Conservation (phyloP, 2,888 invertebrate species). For the Yponomeuta plumbellus region DNA sequence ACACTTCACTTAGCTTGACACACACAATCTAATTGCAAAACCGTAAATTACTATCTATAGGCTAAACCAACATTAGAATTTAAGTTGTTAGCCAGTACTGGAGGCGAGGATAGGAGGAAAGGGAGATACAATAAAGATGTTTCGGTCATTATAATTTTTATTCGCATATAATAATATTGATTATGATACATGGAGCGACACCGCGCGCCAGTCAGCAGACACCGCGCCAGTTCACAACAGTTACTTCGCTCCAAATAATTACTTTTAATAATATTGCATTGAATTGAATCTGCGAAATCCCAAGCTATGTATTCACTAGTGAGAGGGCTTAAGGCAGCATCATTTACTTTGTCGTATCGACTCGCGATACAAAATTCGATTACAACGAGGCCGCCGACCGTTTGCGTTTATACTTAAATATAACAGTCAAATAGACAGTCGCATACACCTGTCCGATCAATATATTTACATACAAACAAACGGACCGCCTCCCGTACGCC, state of each 20-base stretch:
- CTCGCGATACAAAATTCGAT: slow-evolving; percentile 37
- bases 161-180: slow-evolving; percentile 73
- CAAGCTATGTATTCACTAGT: slow-evolving; percentile 73
- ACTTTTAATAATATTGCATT: slow-evolving; percentile 70
- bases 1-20: no score
- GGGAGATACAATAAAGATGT: not conserved
- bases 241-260: slow-evolving; percentile 54
- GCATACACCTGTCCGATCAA: slow-evolving; percentile 55
- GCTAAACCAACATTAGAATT: not conserved
- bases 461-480: slow-evolving; percentile 65
- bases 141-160: slow-evolving; percentile 71
- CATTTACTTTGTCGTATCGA: slow-evolving; percentile 46
- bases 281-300: slow-evolving; percentile 60
- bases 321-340: slow-evolving; percentile 70
- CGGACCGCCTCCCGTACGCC: slow-evolving; percentile 44
- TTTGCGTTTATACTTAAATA: slow-evolving; percentile 67
- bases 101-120: not conserved
- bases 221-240: slow-evolving; percentile 36
- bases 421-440: slow-evolving; percentile 69
- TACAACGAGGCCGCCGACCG: slow-evolving; percentile 52
- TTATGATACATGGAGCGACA: slow-evolving; percentile 72
- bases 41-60: not conserved
- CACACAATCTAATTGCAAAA: no score
- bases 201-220: slow-evolving; percentile 46
- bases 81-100: not conserved